These are phyloP conservation scores for Cheirogaleus major DNA, from an alignment of 2,797 vertebrate genomes.

Conservation along the genomic window DNA sequence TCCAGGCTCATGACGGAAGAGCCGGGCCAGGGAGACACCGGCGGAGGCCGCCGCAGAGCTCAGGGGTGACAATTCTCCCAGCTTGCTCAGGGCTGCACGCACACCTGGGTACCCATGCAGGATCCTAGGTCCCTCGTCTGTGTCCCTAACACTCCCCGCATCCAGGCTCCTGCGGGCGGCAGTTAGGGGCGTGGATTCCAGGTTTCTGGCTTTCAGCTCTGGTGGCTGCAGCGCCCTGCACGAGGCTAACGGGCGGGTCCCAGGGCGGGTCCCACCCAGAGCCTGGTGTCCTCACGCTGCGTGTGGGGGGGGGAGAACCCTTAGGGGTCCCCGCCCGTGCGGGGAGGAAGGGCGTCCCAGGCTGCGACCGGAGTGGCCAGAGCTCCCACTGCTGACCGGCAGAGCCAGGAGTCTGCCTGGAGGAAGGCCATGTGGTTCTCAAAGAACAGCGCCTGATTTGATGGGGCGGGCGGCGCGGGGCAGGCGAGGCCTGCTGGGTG, in stretches of 20 bases:
- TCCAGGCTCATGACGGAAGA: not conserved
- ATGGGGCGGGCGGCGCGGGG: slow-evolving; percentile 10
- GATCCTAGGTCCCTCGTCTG: not conserved
- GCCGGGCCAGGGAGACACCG: not conserved
- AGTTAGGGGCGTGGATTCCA: too few species aligned
- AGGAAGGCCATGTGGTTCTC: slow-evolving; percentile 64
- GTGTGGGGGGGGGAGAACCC: not conserved
- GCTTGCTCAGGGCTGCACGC: not conserved
- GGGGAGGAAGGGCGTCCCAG: not conserved
- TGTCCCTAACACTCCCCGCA: not conserved
- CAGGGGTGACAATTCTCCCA: not conserved
- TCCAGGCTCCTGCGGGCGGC: not conserved
- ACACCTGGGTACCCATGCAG: not conserved
- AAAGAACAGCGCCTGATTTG: slow-evolving; percentile 73
- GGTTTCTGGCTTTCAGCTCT: not conserved
- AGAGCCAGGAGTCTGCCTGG: slow-evolving; percentile 38
- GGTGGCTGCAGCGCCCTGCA: not conserved
- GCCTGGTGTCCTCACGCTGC: accelerated
- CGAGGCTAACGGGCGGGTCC: accelerated
- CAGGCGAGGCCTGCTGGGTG: slow-evolving; percentile 73
- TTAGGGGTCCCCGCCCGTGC: too few species aligned
- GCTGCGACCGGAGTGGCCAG: not conserved
- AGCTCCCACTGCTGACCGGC: not conserved
- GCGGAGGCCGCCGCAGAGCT: not conserved
- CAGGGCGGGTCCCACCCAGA: too few species aligned